Percentiles rank a stretch among this genome's conserved stretches.
phyloP scores from a whole-genome alignment of 2,113 vertebrate genomes.

The Mola mola region DNA sequence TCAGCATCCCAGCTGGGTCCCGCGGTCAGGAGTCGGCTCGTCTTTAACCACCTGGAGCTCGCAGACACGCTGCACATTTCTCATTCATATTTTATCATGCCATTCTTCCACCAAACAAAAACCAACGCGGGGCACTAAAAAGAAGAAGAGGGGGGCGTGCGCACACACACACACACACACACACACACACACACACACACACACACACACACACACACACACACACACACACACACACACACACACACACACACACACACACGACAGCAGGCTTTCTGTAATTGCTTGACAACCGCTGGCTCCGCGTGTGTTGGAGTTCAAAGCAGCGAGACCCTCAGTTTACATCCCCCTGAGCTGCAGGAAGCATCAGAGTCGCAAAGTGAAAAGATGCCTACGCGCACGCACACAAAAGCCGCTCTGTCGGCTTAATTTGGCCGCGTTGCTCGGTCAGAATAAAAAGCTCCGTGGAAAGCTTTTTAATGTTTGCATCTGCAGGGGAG shows the following conservation, averaged over 20 bases:
- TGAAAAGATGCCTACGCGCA: constrained; percentile 47
- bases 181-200: no score
- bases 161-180: no score
- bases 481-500: constrained; percentile 20
- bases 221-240: no score
- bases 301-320: constrained; percentile 59
- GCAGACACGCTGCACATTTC: constrained; percentile 31
- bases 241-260: no score
- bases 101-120: constrained; percentile 37
- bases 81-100: constrained; percentile 62
- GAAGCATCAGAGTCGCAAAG: constrained; percentile 49
- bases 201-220: no score
- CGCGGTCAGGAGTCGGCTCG: constrained; percentile 55
- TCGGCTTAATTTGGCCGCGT: constrained; percentile 49
- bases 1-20: constrained; percentile 66
- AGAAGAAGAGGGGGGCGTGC: no score
- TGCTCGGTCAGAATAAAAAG: constrained; percentile 45
- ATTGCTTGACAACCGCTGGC: constrained; percentile 65
- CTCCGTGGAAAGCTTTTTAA: constrained; percentile 3
- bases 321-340: constrained; percentile 42
- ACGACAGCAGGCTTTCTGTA: constrained; percentile 39
- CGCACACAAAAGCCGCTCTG: constrained; percentile 16
- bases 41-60: constrained; percentile 70
- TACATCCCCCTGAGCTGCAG: constrained; percentile 51
- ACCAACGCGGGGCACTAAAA: no score